A percentile compares a stretch with the other conserved stretches of the same genome.
phyloP scores from a whole-genome alignment of 2,113 vertebrate genomes.

The Chaetodon trifascialis region DNA sequence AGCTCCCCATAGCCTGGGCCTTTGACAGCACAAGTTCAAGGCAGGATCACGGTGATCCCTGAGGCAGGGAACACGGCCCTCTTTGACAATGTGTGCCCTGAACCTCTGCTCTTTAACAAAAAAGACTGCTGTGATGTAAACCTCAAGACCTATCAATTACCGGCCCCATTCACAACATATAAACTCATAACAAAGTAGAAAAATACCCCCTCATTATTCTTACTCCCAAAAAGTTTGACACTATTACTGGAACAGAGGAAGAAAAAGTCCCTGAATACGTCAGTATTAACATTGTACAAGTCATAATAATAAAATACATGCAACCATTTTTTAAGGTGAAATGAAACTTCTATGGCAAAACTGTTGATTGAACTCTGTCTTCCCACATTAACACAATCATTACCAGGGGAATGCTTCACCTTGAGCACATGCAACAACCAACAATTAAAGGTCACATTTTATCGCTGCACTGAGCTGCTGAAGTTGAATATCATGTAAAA shows the following conservation, averaged over 20 bases:
- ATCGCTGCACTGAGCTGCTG: slow-evolving; percentile 24
- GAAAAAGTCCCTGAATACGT: neutral
- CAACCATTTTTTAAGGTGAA: neutral
- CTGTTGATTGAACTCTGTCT: slow-evolving; percentile 15
- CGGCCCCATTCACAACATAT: slow-evolving; percentile 40
- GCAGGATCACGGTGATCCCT: slow-evolving; percentile 76
- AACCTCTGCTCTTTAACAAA: slow-evolving; percentile 53
- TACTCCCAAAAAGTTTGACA: neutral
- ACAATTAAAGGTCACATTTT: slow-evolving; percentile 63
- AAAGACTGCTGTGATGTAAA: slow-evolving; percentile 55
- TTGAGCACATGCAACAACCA: slow-evolving; percentile 47
- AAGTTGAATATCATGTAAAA: slow-evolving; percentile 34
- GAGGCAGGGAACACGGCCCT: slow-evolving; percentile 65
- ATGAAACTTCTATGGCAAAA: neutral
- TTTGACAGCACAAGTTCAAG: slow-evolving; percentile 83
- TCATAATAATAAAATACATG: neutral
- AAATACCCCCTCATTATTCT: slow-evolving; percentile 14
- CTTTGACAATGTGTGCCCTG: slow-evolving; percentile 65
- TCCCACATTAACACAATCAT: slow-evolving; percentile 30
- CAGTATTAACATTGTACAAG: neutral
- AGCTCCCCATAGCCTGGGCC: slow-evolving; percentile 52
- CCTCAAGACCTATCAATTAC: slow-evolving; percentile 47
- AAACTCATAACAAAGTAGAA: slow-evolving; percentile 40
- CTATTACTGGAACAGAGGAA: neutral
- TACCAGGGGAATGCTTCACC: slow-evolving; percentile 52